Evolutionary conservation across 2,888 invertebrate species (phyloP).

Genomic region (Troglohyphantes excavatus): DNA sequence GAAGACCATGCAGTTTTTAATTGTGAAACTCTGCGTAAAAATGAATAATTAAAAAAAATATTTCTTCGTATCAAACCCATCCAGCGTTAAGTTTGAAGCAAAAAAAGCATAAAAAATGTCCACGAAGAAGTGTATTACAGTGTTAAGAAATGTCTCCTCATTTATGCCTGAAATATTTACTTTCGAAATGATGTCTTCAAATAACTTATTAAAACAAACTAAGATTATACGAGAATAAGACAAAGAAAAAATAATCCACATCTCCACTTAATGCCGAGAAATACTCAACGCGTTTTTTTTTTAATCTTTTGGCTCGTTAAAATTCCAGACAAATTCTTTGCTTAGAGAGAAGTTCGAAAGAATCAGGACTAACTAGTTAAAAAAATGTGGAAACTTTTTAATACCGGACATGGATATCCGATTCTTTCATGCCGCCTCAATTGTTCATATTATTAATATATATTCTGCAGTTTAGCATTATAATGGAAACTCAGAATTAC

Average conservation of each 20-base stretch:
- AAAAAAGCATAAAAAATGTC: background rate
- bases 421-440: background rate
- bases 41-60: background rate
- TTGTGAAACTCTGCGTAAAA: background rate
- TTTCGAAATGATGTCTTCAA: slow-evolving; percentile 8
- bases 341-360: slow-evolving; percentile 13
- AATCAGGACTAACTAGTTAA: background rate
- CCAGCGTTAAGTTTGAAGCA: background rate
- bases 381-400: slow-evolving; percentile 42
- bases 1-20: background rate
- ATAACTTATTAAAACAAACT: slow-evolving; percentile 58
- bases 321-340: slow-evolving; percentile 56
- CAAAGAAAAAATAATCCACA: background rate
- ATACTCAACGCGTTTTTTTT: slow-evolving; percentile 4
- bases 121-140: background rate
- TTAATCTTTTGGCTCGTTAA: slow-evolving; percentile 59
- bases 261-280: slow-evolving; percentile 23
- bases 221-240: slow-evolving; percentile 23
- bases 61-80: background rate
- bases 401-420: background rate
- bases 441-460: background rate
- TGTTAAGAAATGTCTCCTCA: slow-evolving; percentile 4
- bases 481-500: background rate
- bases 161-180: slow-evolving; percentile 21
- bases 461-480: background rate